These are phyloP conservation scores for Corydoras sp. DNA, from an alignment of 2,113 vertebrate species.

Conservation along the genomic window DNA sequence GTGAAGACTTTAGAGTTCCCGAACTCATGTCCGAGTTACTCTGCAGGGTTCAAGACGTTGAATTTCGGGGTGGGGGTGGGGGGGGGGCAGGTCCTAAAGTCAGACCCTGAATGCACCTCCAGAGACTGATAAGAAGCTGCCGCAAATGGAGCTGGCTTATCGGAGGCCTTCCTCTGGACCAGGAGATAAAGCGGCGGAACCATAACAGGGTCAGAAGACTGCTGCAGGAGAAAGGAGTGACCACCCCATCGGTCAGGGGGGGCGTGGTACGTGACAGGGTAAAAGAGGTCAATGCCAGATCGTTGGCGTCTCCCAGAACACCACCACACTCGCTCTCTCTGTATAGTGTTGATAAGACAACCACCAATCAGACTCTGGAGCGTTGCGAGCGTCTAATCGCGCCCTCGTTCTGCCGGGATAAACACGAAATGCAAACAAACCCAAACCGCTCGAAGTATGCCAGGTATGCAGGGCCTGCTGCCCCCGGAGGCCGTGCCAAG, in stretches of 20 bases:
- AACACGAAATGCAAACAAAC: conserved; percentile 52
- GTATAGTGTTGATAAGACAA: conserved; percentile 31
- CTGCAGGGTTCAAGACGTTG: too few species aligned
- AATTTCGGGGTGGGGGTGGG: too few species aligned
- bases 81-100: neutral
- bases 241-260: conserved; percentile 8
- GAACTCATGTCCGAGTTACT: too few species aligned
- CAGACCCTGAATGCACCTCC: conserved; percentile 17
- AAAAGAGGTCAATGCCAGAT: conserved; percentile 19
- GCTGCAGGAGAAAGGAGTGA: conserved; percentile 22
- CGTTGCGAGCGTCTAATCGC: conserved; percentile 40
- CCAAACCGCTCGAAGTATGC: conserved; percentile 46
- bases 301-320: conserved; percentile 19
- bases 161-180: conserved; percentile 29
- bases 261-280: neutral
- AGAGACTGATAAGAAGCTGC: conserved; percentile 34
- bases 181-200: conserved; percentile 31
- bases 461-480: conserved; percentile 32
- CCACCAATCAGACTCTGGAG: conserved; percentile 36
- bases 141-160: conserved; percentile 23
- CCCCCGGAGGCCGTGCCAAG: conserved; percentile 27
- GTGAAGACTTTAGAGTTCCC: too few species aligned
- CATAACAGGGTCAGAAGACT: conserved; percentile 33
- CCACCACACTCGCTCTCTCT: conserved; percentile 10
- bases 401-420: conserved; percentile 13